Percentiles rank a stretch among this genome's conserved stretches.
These are phyloP conservation scores for Stercorarius parasiticus DNA, from an alignment of 2,113 vertebrate species.

Conservation along the genomic window DNA sequence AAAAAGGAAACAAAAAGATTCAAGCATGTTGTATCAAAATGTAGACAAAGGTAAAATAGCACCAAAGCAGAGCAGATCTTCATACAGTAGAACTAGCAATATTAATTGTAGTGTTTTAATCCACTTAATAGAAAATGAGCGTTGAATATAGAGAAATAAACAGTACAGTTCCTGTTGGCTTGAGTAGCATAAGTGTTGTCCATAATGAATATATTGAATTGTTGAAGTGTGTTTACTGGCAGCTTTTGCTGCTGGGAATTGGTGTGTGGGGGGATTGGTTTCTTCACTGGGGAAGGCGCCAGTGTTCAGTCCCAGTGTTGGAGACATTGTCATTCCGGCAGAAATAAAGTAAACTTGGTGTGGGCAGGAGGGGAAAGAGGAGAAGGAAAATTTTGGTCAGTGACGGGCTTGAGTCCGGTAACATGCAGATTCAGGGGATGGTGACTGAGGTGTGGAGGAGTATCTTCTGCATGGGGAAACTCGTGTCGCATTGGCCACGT, in stretches of 20 bases:
- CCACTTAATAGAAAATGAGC: not conserved
- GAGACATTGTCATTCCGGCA: not conserved
- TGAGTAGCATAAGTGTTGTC: not conserved
- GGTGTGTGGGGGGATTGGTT: not conserved
- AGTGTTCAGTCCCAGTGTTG: not conserved
- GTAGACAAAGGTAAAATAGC: not conserved
- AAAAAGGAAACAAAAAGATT: not conserved
- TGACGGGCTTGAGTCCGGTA: fast-evolving
- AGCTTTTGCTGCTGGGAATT: not conserved
- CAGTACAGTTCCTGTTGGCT: not conserved
- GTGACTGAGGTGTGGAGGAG: not conserved
- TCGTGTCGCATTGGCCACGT: not conserved
- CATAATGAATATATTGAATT: not conserved
- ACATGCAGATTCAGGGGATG: not conserved
- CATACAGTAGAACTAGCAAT: not conserved
- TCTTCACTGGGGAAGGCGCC: not conserved
- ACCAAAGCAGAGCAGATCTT: not conserved
- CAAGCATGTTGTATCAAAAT: not conserved
- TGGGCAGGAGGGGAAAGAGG: not conserved
- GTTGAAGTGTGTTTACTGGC: not conserved
- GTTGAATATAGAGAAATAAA: not conserved
- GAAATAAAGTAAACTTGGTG: not conserved
- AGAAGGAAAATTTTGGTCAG: not conserved
- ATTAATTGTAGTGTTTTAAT: not conserved
- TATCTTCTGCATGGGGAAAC: not conserved